A percentile compares a stretch with the other conserved stretches of the same genome.
These are phyloP conservation scores for Caenorhabditis sinica DNA, from an alignment of 2,888 invertebrate species.

Conservation along the genomic window DNA sequence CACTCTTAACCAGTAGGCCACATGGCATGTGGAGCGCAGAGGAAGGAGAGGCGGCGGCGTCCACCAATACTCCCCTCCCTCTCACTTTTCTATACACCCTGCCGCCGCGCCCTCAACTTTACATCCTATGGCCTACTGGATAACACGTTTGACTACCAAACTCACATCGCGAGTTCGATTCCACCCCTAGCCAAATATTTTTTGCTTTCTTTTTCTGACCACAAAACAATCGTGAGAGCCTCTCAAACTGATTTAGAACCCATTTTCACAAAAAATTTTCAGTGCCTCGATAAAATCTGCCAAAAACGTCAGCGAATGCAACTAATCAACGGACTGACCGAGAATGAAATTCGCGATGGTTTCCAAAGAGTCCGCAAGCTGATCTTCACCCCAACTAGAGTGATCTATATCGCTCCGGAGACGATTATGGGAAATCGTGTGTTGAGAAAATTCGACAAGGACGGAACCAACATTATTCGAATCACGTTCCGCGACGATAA, in stretches of 20 bases:
- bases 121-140: background rate
- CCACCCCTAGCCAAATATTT: no score
- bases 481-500: conserved; percentile 77
- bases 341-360: conserved; percentile 64
- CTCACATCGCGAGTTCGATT: no score
- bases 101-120: no score
- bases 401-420: conserved; percentile 79
- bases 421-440: conserved; percentile 83
- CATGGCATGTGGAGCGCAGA: no score
- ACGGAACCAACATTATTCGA: conserved; percentile 74
- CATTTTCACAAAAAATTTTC: conserved; percentile 21
- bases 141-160: no score
- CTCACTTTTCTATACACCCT: no score
- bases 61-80: no score
- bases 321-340: conserved; percentile 51
- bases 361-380: conserved; percentile 74
- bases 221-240: no score
- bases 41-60: no score
- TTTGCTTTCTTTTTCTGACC: no score
- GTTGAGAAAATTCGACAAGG: conserved; percentile 72
- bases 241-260: background rate
- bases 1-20: no score
- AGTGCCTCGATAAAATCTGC: conserved; percentile 62
- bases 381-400: conserved; percentile 80
- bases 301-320: conserved; percentile 39